phyloP scores from a whole-genome alignment of 2,113 vertebrate species.

The Pleuronectes platessa region DNA sequence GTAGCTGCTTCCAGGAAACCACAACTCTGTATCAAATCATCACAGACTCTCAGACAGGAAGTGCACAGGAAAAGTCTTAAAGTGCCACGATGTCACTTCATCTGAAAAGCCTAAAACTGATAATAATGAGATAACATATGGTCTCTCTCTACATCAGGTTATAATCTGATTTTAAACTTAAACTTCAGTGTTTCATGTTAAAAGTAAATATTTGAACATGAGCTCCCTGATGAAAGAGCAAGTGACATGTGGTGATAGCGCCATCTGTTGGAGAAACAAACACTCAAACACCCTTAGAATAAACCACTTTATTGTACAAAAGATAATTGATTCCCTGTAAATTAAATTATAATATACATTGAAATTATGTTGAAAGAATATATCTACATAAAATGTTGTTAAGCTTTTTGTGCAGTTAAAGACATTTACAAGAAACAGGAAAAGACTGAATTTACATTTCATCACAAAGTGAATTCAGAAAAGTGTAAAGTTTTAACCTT shows the following conservation, averaged over 20 bases:
- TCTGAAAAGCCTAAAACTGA: neutral
- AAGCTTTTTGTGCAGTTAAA: too few species aligned
- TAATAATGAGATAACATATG: neutral
- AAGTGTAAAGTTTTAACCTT: too few species aligned
- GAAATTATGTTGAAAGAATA: neutral
- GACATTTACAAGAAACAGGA: too few species aligned
- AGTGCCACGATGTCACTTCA: neutral
- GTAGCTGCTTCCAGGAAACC: conserved; percentile 42
- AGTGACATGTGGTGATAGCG: neutral
- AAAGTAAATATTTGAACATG: neutral
- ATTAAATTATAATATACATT: neutral
- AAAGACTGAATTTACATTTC: too few species aligned
- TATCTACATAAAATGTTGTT: neutral
- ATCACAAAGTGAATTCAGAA: too few species aligned
- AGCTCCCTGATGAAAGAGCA: neutral
- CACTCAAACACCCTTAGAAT: neutral
- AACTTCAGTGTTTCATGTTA: neutral
- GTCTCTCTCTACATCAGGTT: neutral
- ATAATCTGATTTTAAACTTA: too few species aligned
- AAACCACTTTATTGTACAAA: conserved; percentile 35
- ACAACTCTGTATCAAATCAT: neutral
- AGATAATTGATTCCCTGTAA: neutral
- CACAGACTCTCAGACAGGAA: conserved; percentile 13
- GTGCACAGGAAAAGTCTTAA: conserved; percentile 26
- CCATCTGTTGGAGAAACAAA: conserved; percentile 64